Evolutionary conservation across 2,797 vertebrate genomes (phyloP).

Genomic region (Kryptolebias ocellatus): DNA sequence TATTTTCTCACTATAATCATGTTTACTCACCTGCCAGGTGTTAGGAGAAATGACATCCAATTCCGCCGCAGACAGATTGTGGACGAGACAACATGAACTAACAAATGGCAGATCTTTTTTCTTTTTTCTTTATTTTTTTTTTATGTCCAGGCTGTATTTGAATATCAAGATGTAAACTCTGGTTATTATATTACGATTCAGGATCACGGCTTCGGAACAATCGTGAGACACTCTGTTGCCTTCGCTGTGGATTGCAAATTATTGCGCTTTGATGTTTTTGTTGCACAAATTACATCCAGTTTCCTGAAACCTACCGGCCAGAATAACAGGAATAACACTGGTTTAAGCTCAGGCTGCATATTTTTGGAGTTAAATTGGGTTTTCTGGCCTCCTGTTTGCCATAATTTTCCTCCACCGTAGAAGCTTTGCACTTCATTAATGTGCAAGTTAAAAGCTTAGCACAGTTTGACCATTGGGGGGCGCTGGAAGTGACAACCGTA

Average conservation of each 20-base stretch:
- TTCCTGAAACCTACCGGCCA: not conserved
- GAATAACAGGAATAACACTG: not conserved
- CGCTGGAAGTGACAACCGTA: too few relatives aligned
- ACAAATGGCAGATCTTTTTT: slow-evolving; percentile 16
- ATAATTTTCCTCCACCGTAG: too few relatives aligned
- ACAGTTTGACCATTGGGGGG: too few relatives aligned
- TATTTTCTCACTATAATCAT: not conserved
- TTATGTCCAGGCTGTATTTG: slow-evolving; percentile 43
- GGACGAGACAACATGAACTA: slow-evolving; percentile 47
- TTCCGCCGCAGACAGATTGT: slow-evolving; percentile 40
- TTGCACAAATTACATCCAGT: too few relatives aligned
- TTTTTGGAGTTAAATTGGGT: too few relatives aligned
- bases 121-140: not conserved
- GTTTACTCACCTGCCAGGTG: slow-evolving; percentile 9
- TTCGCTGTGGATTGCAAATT: too few relatives aligned
- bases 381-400: too few relatives aligned
- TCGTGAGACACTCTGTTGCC: too few relatives aligned
- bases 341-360: not conserved
- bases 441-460: too few relatives aligned
- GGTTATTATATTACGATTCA: not conserved
- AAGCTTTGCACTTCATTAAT: too few relatives aligned
- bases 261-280: too few relatives aligned
- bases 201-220: not conserved
- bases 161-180: slow-evolving; percentile 36
- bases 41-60: slow-evolving; percentile 45